phyloP scores from a whole-genome alignment of 2,797 vertebrate species.

The Alfaro cultratus region DNA sequence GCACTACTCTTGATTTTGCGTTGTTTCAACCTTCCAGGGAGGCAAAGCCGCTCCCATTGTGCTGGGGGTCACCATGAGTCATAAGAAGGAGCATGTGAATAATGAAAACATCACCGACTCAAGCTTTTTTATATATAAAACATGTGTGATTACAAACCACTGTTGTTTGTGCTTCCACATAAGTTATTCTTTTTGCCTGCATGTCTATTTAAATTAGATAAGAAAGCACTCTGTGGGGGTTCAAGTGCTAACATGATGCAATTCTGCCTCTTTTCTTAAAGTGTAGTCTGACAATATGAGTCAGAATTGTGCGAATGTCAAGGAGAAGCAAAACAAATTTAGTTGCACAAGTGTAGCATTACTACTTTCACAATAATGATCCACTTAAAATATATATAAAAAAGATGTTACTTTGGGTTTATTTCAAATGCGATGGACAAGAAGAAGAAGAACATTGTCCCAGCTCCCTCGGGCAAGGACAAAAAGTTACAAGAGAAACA shows the following conservation, averaged over 20 bases:
- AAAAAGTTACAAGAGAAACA: background rate
- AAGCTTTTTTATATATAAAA: constrained; percentile 39
- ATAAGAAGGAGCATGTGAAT: constrained; percentile 68
- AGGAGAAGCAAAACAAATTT: background rate
- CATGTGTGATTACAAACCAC: constrained; percentile 7
- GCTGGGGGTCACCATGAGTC: constrained; percentile 61
- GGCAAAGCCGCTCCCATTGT: constrained; percentile 46
- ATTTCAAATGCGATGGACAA: background rate
- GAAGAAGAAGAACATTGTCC: background rate
- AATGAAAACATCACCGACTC: constrained; percentile 45
- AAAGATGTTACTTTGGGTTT: background rate
- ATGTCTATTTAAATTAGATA: constrained; percentile 2
- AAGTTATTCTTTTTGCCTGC: background rate
- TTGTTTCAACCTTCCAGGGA: constrained; percentile 68
- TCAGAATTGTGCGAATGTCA: background rate
- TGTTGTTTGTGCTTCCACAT: constrained; percentile 9
- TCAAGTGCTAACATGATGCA: background rate
- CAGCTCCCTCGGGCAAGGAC: too few species aligned
- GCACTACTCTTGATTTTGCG: constrained; percentile 65
- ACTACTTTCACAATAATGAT: background rate
- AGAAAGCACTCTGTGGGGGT: background rate
- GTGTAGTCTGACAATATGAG: background rate
- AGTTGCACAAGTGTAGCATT: background rate
- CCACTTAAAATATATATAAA: background rate
- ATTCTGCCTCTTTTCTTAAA: background rate